Conservation (phyloP, 1,140 invertebrate species). For the Magallana angulata region DNA sequence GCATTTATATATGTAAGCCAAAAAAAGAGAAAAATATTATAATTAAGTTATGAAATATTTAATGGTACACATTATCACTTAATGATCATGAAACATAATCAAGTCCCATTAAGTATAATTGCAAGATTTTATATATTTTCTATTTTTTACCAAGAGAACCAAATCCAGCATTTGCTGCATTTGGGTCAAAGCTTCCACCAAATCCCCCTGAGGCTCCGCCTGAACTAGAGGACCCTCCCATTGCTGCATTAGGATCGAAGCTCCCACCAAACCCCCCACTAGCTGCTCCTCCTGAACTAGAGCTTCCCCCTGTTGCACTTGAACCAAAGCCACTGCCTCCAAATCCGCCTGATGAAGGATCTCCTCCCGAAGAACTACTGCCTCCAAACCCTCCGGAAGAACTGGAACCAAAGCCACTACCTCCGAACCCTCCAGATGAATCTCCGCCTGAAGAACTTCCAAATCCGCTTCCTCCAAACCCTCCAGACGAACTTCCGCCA, state of each 20-base stretch:
- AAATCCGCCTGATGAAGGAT: background rate
- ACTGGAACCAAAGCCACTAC: background rate
- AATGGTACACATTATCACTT: too few relatives aligned
- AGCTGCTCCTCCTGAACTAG: background rate
- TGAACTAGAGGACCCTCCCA: constrained; percentile 4
- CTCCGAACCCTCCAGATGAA: background rate
- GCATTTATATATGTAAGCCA: too few relatives aligned
- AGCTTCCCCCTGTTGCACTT: background rate
- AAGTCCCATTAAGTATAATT: too few relatives aligned
- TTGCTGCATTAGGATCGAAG: constrained; percentile 12
- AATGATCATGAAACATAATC: too few relatives aligned
- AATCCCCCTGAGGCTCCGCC: background rate
- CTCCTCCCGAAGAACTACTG: background rate
- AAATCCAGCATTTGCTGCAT: constrained; percentile 23
- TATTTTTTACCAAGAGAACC: background rate
- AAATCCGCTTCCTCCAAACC: constrained; percentile 6
- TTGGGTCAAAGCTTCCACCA: constrained; percentile 16
- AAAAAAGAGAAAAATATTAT: too few relatives aligned
- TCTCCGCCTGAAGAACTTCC: background rate
- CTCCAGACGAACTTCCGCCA: background rate
- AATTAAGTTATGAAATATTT: too few relatives aligned
- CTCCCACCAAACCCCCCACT: constrained; percentile 13
- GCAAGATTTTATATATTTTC: too few relatives aligned
- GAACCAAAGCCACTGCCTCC: constrained; percentile 3
- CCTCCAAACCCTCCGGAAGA: background rate